Percentiles rank a stretch among this genome's conserved stretches.
phyloP scores from a whole-genome alignment of 92 coral and sea anemone genomes.

The Palythoa heliodiscus region DNA sequence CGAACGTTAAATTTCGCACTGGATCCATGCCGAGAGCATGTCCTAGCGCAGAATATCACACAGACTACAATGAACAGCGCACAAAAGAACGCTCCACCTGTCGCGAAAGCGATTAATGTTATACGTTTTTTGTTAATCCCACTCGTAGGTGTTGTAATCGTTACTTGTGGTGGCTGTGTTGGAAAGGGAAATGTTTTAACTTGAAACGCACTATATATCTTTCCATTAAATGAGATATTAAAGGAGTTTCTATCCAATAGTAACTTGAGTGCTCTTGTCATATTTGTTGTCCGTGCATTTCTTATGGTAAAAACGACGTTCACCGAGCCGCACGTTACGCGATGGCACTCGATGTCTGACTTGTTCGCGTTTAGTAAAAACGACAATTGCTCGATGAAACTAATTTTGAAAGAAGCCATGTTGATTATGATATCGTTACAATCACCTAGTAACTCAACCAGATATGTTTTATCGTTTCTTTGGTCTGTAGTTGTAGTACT shows the following conservation, averaged over 20 bases:
- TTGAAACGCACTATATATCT: slow-evolving; percentile 52
- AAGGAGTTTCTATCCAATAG: slow-evolving; percentile 49
- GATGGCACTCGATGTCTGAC: slow-evolving; percentile 51
- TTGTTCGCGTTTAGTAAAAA: slow-evolving; percentile 36
- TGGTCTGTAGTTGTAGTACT: neutral
- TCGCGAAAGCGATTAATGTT: slow-evolving; percentile 15
- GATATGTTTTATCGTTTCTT: slow-evolving; percentile 41
- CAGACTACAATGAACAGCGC: slow-evolving; percentile 32
- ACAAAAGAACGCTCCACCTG: slow-evolving; percentile 35
- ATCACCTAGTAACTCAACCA: slow-evolving; percentile 59
- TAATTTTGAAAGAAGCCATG: slow-evolving; percentile 47
- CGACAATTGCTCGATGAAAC: slow-evolving; percentile 47
- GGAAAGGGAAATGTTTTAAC: slow-evolving; percentile 14
- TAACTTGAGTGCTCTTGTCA: slow-evolving; percentile 45
- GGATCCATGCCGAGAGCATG: slow-evolving; percentile 11
- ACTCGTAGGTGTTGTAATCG: neutral
- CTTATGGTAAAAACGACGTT: slow-evolving; percentile 58
- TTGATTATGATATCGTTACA: slow-evolving; percentile 42
- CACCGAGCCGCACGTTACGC: slow-evolving; percentile 71
- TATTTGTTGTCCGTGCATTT: slow-evolving; percentile 39
- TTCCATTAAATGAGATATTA: slow-evolving; percentile 52
- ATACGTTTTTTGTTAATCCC: slow-evolving; percentile 26
- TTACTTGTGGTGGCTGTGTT: slow-evolving; percentile 6
- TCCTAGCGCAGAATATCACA: slow-evolving; percentile 32
- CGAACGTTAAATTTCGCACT: slow-evolving; percentile 23